Percentiles rank a stretch among this genome's conserved stretches.
Conservation (phyloP, 2,113 vertebrate species). For the Scomber colias region DNA sequence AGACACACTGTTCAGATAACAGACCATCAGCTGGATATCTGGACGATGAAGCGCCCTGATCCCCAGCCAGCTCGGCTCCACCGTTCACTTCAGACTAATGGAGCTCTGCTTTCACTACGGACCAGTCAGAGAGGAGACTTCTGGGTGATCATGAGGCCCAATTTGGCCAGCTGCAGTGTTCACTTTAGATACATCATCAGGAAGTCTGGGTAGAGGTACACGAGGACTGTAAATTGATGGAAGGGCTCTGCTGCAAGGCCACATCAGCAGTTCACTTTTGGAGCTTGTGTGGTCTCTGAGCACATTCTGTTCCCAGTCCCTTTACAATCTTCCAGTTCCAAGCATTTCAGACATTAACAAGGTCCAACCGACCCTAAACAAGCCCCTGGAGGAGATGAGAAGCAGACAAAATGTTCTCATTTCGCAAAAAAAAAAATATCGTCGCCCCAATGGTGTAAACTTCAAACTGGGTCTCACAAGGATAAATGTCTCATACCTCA, state of each 20-base stretch:
- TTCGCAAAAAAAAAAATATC: constrained; percentile 8
- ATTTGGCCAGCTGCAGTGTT: constrained; percentile 31
- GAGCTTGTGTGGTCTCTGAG: background rate
- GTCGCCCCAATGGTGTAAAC: constrained; percentile 6
- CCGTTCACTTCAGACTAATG: constrained; percentile 40
- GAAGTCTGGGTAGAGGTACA: background rate
- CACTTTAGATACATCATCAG: constrained; percentile 27
- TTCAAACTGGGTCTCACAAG: constrained; percentile 21
- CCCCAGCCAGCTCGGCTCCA: constrained; percentile 43
- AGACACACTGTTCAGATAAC: constrained; percentile 66
- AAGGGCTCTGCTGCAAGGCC: background rate
- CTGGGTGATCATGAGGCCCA: constrained; percentile 27
- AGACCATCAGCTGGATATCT: constrained; percentile 66
- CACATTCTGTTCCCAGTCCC: background rate
- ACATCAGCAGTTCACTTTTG: background rate
- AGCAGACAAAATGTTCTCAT: constrained; percentile 18
- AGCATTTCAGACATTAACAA: constrained; percentile 27
- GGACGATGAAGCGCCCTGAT: constrained; percentile 53
- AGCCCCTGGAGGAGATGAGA: background rate
- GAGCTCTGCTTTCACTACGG: constrained; percentile 25
- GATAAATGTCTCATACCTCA: constrained; percentile 1
- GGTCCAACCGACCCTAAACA: background rate
- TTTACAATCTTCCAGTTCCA: constrained; percentile 2
- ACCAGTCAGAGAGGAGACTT: constrained; percentile 33
- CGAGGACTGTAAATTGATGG: background rate